These are phyloP conservation scores for Pantherophis vulpinus DNA, from an alignment of 2,797 vertebrate genomes.

Conservation along the genomic window DNA sequence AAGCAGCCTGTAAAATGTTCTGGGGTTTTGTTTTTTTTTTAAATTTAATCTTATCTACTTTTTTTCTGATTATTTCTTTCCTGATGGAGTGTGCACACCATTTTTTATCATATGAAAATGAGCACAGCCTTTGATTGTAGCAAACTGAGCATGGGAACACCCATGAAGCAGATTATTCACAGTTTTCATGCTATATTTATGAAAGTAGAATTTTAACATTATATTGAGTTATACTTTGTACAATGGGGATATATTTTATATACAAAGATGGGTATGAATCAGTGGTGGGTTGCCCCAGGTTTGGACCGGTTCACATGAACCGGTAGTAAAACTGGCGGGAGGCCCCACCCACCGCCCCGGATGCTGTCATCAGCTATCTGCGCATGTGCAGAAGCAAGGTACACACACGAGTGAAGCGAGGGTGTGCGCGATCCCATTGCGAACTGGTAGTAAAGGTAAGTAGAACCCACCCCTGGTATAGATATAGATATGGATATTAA, in stretches of 20 bases:
- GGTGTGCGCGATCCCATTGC: no score
- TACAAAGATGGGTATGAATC: not conserved
- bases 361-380: no score
- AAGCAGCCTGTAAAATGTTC: not conserved
- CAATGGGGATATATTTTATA: not conserved
- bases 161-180: not conserved
- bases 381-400: no score
- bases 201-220: not conserved
- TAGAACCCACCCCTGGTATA: no score
- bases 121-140: not conserved
- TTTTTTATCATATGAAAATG: not conserved
- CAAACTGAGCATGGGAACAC: not conserved
- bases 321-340: no score
- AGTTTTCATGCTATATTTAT: not conserved
- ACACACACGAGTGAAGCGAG: no score
- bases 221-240: not conserved
- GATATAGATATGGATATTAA: not conserved
- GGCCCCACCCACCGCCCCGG: no score
- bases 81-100: not conserved
- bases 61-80: not conserved
- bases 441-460: no score
- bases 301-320: no score
- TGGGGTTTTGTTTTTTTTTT: not conserved
- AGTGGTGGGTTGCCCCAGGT: no score
- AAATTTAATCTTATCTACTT: not conserved